phyloP scores from a whole-genome alignment of 2,113 vertebrate species.

The Ondatra zibethicus region DNA sequence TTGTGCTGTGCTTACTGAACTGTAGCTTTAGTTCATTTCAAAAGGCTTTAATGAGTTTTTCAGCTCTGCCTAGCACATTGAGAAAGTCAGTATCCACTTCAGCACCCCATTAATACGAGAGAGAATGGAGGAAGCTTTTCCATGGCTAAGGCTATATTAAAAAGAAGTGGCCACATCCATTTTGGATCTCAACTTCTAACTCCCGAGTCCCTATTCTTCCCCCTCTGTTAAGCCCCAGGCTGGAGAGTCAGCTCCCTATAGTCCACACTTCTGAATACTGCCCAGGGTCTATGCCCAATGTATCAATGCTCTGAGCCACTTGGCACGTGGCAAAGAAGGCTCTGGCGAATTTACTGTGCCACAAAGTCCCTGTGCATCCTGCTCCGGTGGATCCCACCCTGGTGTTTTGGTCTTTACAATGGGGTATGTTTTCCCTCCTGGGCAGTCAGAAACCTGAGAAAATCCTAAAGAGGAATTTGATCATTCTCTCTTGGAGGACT shows the following conservation, averaged over 20 bases:
- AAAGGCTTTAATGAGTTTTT: neutral
- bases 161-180: conserved; percentile 3
- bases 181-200: neutral
- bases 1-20: neutral
- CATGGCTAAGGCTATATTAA: neutral
- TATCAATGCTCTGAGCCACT: neutral
- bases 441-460: conserved; percentile 76
- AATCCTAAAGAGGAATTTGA: conserved; percentile 78
- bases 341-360: neutral
- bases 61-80: neutral
- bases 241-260: neutral
- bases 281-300: neutral
- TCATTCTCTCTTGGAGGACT: conserved; percentile 78
- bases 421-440: conserved; percentile 5
- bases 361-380: neutral
- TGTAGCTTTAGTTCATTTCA: neutral
- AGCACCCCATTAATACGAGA: conserved; percentile 24
- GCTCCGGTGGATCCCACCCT: neutral
- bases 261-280: neutral
- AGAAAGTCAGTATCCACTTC: neutral
- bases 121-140: neutral
- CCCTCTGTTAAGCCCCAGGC: neutral
- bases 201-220: neutral
- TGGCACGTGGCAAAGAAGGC: neutral
- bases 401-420: neutral